Base-by-base conservation (phyloP, 1,140 invertebrate genomes). In the Venustaconcha ellipsiformis region DNA sequence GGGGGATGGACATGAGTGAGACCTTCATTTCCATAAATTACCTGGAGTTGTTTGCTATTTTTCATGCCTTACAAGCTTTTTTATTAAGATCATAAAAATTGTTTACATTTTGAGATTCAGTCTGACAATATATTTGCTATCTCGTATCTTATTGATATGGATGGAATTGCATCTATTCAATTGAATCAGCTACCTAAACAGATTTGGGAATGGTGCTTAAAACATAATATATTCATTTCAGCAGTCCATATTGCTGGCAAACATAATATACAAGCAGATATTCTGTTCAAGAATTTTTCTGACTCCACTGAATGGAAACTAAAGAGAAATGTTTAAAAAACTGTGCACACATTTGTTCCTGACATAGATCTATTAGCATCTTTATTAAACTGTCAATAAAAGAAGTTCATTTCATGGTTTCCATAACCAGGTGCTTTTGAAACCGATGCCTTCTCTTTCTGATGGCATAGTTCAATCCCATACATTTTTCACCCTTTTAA, bases 351-450 rank as follows among this genome's bases (percentile, higher is more conserved):
- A 17, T 67, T 67, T 64, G 26, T 14, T 23, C 70, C 75, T 17
- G 26, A 71, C n/a, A 67, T 66, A 48, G 75, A 77, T 72, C 20
- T 77, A n/a, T 71, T 77, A 60, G 75, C 75, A 23, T 72, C 75
- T 17, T 58, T 69, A 23, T 62, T 77, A 15, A 77, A 77, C 56
- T 58, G 60, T 13, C 63, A 67, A 55, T 1, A 67, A 48, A 23
- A 71, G 5, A 62, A n/a, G n/a, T n/a, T n/a, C n/a, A n/a, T n/a
- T n/a, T n/a, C n/a, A n/a, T n/a, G n/a, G n/a, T n/a, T n/a, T n/a
- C n/a, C n/a, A n/a, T n/a, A n/a, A n/a, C n/a, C n/a, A n/a, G n/a
- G n/a, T n/a, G n/a, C n/a, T n/a, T 18, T 14, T 77, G 67, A 67
- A 63, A 60, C 26, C 67, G 69, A 14, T 77, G 75, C 69, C 59